A percentile compares a stretch with the other conserved stretches of the same genome.
phyloP scores from a whole-genome alignment of 1,140 invertebrate species.

The Drosophila varians region DNA sequence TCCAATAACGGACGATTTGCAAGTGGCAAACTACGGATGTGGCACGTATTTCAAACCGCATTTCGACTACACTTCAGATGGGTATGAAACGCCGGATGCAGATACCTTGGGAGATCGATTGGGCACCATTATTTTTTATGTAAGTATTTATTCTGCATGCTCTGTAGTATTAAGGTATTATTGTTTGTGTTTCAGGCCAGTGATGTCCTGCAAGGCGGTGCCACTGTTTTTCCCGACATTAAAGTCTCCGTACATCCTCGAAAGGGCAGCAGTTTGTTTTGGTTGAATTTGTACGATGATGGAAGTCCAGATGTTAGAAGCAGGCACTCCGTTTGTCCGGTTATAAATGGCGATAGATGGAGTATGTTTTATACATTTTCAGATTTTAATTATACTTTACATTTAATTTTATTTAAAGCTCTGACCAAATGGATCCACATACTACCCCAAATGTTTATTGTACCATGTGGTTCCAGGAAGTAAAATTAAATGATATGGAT shows the following conservation, averaged over 20 bases:
- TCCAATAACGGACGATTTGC: constrained; percentile 84
- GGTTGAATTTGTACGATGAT: constrained; percentile 95
- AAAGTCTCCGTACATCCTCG: constrained; percentile 92
- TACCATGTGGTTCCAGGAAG: constrained; percentile 13
- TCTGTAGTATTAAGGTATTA: no score
- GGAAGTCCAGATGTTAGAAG: constrained; percentile 96
- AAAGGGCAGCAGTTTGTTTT: constrained; percentile 95
- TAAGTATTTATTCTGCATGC: constrained; percentile 35
- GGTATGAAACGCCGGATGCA: constrained; percentile 9
- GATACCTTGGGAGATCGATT: constrained; percentile 40
- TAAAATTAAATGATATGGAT: background rate
- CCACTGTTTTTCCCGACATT: constrained; percentile 95
- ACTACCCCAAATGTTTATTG: constrained; percentile 40
- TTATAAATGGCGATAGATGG: constrained; percentile 97
- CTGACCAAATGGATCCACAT: constrained; percentile 50
- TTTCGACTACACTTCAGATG: constrained; percentile 86
- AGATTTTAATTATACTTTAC: background rate
- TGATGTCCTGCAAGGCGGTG: constrained; percentile 96
- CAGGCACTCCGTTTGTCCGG: constrained; percentile 97
- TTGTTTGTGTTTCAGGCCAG: constrained; percentile 89
- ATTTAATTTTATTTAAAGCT: constrained; percentile 16
- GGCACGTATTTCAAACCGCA: constrained; percentile 86
- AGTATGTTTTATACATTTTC: constrained; percentile 72
- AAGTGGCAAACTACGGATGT: constrained; percentile 88
- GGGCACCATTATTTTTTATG: constrained; percentile 51